phyloP scores from a whole-genome alignment of 2,797 vertebrate species.

The Discoglossus pictus region DNA sequence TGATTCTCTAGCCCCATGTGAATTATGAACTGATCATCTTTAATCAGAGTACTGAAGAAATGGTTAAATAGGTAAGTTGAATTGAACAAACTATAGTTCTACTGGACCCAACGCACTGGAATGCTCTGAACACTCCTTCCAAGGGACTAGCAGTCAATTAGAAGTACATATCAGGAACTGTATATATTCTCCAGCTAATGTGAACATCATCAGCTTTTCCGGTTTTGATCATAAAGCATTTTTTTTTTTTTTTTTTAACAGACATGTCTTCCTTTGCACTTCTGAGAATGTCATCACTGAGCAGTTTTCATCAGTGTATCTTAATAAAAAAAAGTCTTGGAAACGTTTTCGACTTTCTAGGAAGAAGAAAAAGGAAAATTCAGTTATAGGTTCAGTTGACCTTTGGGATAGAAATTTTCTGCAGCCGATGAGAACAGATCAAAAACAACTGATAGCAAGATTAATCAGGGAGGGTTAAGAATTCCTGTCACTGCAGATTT shows the following conservation, averaged over 20 bases:
- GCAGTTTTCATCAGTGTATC: neutral
- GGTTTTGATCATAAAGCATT: slow-evolving; percentile 26
- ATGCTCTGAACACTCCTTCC: slow-evolving; percentile 1
- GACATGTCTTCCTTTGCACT: slow-evolving; percentile 33
- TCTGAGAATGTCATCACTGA: neutral
- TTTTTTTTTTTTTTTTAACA: no score
- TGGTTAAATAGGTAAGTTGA: neutral
- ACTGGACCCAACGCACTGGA: slow-evolving; percentile 20
- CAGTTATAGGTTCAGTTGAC: no score
- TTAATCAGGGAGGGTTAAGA: no score
- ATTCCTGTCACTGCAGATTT: no score
- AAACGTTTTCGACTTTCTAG: neutral
- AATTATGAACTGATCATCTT: slow-evolving; percentile 1
- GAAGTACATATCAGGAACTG: slow-evolving; percentile 4
- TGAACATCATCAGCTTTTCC: slow-evolving; percentile 30
- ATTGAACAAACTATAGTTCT: slow-evolving; percentile 5
- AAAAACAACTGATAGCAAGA: no score
- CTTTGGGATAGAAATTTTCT: no score
- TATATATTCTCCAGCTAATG: neutral
- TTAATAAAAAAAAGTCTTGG: neutral
- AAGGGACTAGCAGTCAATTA: neutral
- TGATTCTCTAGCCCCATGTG: no score
- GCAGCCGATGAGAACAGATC: no score
- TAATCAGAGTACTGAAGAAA: neutral
- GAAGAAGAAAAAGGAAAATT: neutral